Base-by-base conservation (phyloP, 2,113 vertebrate genomes). In the Hipposideros armiger region DNA sequence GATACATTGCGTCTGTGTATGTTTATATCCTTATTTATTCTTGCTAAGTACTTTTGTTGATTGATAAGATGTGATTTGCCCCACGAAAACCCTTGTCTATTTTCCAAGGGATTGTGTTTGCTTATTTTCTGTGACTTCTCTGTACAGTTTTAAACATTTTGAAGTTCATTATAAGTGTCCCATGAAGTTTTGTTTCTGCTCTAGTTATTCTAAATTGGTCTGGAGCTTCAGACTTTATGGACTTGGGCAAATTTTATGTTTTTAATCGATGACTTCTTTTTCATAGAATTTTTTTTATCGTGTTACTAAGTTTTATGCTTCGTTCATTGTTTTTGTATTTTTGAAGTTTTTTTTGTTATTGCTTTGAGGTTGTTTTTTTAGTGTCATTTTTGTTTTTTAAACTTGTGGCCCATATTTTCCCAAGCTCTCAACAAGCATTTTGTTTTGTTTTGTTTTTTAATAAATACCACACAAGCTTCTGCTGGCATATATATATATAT, bases 231-330 rank as follows among this genome's bases (percentile, higher is more conserved):
- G 58, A 47, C 0, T 32, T 45, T 47, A 86, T 26, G 13, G 20
- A 90, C 36, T 66, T 70, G 2, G 7, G 45, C 22, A 94, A 87
- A 84, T 4, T 69, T 86, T 45, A 52, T 91, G 14, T 50, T 84
- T 95, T 88, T 47, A 66, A 45, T 58, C 64, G 74, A 40, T 76
- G 15, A 16, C 1, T 87, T 87, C 80, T 40, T 90, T 96, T 88
- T 89, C 54, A 36, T 50, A 62, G 22, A 74, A 36, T 0, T 36
- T 36, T 78, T 66, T 95, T 88, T 58, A 70, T 91, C 95, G 92
- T 50, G 42, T 89, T 32, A 89, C 67, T 16, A 60, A 84, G 40
- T 94, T 77, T 69, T 69, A 72, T 62, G 4, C 28, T 89, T 40
- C 77, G 6, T 81, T 81, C 45, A 50, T 80, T 84, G 16, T 50